phyloP scores from a whole-genome alignment of 2,797 vertebrate species.

The Lagocephalus sceleratus region DNA sequence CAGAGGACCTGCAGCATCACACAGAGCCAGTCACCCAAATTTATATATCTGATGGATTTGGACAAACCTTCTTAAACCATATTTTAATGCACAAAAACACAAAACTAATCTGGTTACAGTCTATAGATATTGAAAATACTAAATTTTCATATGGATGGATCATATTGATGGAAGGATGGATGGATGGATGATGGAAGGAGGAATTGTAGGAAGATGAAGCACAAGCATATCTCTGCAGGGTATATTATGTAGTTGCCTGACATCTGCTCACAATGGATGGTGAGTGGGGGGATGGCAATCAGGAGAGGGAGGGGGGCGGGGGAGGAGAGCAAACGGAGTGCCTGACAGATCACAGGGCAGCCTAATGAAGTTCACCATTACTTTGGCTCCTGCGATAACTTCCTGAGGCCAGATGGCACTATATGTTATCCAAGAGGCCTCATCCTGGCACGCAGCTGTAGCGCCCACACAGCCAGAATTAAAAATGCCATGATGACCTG shows the following conservation, averaged over 20 bases:
- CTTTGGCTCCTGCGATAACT: constrained; percentile 41
- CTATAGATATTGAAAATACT: too few relatives aligned
- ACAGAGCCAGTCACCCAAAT: too few relatives aligned
- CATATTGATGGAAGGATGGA: too few relatives aligned
- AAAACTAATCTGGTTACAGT: too few relatives aligned
- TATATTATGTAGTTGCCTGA: constrained; percentile 32
- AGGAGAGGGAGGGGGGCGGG: too few relatives aligned
- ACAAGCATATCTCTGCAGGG: constrained; percentile 20
- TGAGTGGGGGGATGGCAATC: neutral
- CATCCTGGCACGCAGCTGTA: constrained; percentile 10
- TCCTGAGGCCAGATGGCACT: constrained; percentile 48
- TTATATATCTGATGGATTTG: too few relatives aligned
- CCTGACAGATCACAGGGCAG: constrained; percentile 55
- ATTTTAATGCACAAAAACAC: too few relatives aligned
- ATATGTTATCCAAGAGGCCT: constrained; percentile 28
- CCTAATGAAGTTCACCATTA: constrained; percentile 48
- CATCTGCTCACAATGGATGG: constrained; percentile 18
- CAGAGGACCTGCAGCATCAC: too few relatives aligned
- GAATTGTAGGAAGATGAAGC: neutral
- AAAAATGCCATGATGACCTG: constrained; percentile 15
- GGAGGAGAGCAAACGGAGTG: constrained; percentile 19
- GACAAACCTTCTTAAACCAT: too few relatives aligned
- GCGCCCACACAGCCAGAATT: constrained; percentile 5
- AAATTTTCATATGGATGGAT: too few relatives aligned
- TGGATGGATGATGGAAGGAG: neutral